Evolutionary conservation across 2,888 invertebrate species (phyloP).

Genomic region (Pharmacophagus antenor): DNA sequence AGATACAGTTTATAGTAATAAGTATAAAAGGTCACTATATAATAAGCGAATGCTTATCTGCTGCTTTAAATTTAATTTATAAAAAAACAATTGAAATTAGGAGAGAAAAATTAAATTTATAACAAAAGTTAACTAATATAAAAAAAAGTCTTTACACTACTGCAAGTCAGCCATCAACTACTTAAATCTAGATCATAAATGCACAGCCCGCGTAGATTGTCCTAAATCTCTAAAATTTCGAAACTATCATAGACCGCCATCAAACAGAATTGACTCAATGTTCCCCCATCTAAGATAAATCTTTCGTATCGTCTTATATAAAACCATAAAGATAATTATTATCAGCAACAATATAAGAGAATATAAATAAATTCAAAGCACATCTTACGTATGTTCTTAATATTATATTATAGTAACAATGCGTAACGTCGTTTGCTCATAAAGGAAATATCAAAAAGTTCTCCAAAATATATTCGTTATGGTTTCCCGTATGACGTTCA

Average conservation of each 20-base stretch:
- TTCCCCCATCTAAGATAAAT: background rate
- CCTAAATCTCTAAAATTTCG: slow-evolving; percentile 62
- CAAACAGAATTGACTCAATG: slow-evolving; percentile 62
- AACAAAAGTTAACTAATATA: background rate
- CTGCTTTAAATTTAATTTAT: background rate
- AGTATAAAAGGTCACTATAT: slow-evolving; percentile 9
- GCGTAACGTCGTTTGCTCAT: slow-evolving; percentile 52
- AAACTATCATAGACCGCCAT: slow-evolving; percentile 51
- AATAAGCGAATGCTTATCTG: slow-evolving; percentile 1
- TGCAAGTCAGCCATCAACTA: slow-evolving; percentile 44
- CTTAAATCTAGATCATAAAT: slow-evolving; percentile 61
- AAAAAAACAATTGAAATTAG: background rate
- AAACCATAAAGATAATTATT: background rate
- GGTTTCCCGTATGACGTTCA: slow-evolving; percentile 48
- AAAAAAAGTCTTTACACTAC: background rate
- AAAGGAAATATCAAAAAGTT: slow-evolving; percentile 73
- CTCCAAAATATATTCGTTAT: slow-evolving; percentile 61
- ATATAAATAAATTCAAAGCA: slow-evolving; percentile 42
- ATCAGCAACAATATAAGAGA: background rate
- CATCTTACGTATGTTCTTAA: slow-evolving; percentile 54
- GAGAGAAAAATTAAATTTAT: background rate
- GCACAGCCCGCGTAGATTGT: slow-evolving; percentile 71
- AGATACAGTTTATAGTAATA: background rate
- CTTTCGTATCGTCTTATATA: background rate
- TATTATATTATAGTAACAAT: slow-evolving; percentile 34